A percentile compares a stretch with the other conserved stretches of the same genome.
phyloP scores from a whole-genome alignment of 1,140 invertebrate species.

The Drosophila nigrodunni region DNA sequence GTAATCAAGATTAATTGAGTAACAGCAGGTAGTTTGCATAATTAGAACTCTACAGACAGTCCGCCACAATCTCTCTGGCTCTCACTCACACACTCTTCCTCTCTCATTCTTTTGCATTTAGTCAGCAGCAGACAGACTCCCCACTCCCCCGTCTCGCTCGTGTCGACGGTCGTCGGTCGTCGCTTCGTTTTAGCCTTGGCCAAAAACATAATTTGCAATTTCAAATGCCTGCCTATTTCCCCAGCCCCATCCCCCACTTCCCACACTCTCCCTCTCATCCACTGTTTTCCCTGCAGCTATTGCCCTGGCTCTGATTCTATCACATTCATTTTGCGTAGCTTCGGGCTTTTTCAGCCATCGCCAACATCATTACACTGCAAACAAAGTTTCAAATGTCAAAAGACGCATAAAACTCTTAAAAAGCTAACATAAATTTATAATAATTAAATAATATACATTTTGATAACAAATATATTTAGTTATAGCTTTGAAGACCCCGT shows the following conservation, averaged over 20 bases:
- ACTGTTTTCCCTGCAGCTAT: not conserved
- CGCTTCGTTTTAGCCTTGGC: slow-evolving; percentile 33
- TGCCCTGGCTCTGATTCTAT: not conserved
- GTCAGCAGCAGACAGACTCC: not conserved
- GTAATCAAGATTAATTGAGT: slow-evolving; percentile 83
- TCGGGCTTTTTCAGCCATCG: slow-evolving; percentile 5
- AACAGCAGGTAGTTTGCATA: slow-evolving; percentile 83
- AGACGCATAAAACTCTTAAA: too few relatives aligned
- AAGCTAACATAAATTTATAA: too few relatives aligned
- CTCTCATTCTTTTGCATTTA: not conserved
- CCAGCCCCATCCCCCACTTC: not conserved
- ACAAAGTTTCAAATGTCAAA: too few relatives aligned
- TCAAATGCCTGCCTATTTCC: slow-evolving; percentile 82
- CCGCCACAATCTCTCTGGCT: not conserved
- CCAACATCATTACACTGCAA: slow-evolving; percentile 1
- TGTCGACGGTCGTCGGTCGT: slow-evolving; percentile 18
- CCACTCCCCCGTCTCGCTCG: not conserved
- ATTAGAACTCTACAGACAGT: slow-evolving; percentile 59
- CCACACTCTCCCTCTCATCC: not conserved
- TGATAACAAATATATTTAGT: too few relatives aligned
- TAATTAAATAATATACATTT: too few relatives aligned
- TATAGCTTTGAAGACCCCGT: too few relatives aligned
- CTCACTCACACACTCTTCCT: not conserved
- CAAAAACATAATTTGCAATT: slow-evolving; percentile 81
- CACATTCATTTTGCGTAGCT: not conserved